phyloP scores from a whole-genome alignment of 23 tunicate species.

The Pegea sp. region DNA sequence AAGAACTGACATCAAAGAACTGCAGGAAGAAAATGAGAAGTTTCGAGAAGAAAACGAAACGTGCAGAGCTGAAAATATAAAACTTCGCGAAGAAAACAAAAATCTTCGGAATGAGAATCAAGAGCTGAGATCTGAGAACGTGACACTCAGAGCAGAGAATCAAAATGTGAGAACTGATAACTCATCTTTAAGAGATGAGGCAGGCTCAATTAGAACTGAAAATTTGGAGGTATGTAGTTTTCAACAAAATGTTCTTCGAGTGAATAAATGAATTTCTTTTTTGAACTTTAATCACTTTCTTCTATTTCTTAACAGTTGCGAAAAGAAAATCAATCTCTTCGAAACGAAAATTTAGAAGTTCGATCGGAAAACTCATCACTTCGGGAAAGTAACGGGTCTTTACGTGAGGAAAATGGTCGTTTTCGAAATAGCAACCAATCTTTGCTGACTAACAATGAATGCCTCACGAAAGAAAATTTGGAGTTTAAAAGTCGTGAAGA shows the following conservation, averaged over 20 bases:
- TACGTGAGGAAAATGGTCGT: slow-evolving; percentile 64
- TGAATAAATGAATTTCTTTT: no score
- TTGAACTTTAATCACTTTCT: no score
- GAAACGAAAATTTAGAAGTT: slow-evolving; percentile 79
- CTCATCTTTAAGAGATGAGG: slow-evolving; percentile 40
- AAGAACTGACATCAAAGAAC: slow-evolving; percentile 20
- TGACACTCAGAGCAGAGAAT: slow-evolving; percentile 61
- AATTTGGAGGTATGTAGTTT: no score
- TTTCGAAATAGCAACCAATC: slow-evolving; percentile 45
- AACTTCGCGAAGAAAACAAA: slow-evolving; percentile 80
- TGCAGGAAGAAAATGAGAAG: slow-evolving; percentile 15
- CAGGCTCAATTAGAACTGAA: slow-evolving; percentile 42
- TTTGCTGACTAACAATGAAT: slow-evolving; percentile 34
- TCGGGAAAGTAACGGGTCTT: slow-evolving; percentile 53
- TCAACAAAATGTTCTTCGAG: no score
- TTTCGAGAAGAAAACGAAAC: slow-evolving; percentile 49
- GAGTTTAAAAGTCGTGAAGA: slow-evolving; percentile 67
- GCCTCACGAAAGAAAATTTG: slow-evolving; percentile 45
- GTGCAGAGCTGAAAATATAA: slow-evolving; percentile 41
- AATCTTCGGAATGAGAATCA: slow-evolving; percentile 59
- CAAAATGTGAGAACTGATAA: slow-evolving; percentile 68
- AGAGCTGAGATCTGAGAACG: slow-evolving; percentile 68
- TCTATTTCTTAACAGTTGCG: slow-evolving; percentile 33
- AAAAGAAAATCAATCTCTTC: slow-evolving; percentile 57
- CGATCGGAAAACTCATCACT: slow-evolving; percentile 56